Conservation (phyloP, 2,113 vertebrate species). For the Suricata suricatta region DNA sequence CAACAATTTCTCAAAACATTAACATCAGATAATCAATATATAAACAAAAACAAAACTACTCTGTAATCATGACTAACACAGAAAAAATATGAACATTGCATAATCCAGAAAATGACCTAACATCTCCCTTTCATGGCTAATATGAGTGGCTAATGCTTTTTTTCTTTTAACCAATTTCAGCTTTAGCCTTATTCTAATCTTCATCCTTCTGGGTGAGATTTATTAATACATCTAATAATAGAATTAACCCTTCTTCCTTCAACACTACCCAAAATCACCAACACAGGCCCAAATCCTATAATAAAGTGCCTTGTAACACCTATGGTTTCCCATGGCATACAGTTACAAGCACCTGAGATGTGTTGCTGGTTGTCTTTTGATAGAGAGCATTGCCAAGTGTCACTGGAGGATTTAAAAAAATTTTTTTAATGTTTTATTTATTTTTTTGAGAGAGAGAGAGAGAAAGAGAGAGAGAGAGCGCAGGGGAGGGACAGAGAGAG, state of each 20-base stretch:
- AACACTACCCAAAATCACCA: background rate
- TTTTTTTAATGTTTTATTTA: too few species aligned
- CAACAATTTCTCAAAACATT: background rate
- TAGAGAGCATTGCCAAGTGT: background rate
- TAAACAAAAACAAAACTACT: background rate
- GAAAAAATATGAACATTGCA: background rate
- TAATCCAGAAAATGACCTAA: background rate
- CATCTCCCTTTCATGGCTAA: background rate
- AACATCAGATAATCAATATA: background rate
- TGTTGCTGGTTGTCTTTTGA: background rate
- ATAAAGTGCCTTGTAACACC: background rate
- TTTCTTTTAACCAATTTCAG: background rate
- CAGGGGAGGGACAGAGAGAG: too few species aligned
- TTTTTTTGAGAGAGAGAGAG: too few species aligned
- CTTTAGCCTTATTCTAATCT: background rate
- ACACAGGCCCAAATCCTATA: background rate
- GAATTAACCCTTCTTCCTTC: background rate
- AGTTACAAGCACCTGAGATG: background rate
- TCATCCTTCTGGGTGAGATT: background rate
- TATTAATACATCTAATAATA: background rate
- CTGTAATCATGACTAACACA: background rate
- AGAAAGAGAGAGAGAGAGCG: too few species aligned
- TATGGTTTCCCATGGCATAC: background rate
- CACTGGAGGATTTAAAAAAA: background rate
- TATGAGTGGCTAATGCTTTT: background rate